phyloP scores from a whole-genome alignment of 2,113 vertebrate species.

The Phrynocephalus versicolor region DNA sequence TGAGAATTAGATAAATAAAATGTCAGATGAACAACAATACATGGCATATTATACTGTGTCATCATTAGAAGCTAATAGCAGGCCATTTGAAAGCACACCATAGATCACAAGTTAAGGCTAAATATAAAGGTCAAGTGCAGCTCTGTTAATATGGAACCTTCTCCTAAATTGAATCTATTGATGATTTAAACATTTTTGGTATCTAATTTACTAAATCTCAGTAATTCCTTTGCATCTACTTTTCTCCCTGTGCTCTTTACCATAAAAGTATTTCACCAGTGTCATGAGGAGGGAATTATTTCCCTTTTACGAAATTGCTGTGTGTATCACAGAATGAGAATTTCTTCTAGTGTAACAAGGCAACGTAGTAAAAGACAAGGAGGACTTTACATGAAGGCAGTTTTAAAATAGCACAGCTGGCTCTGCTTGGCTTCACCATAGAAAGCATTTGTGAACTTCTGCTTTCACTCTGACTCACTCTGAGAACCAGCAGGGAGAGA shows the following conservation, averaged over 20 bases:
- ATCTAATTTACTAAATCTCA: not conserved
- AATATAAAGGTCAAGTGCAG: not conserved
- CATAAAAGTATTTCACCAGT: not conserved
- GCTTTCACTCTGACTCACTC: constrained; percentile 80
- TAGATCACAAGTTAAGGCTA: not conserved
- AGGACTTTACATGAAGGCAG: constrained; percentile 64
- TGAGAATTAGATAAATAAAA: no score
- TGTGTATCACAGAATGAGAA: not conserved
- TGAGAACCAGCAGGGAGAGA: constrained; percentile 4
- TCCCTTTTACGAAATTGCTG: not conserved
- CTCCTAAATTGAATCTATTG: not conserved
- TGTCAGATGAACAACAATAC: no score
- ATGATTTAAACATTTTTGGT: not conserved
- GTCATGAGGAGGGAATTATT: fast-evolving
- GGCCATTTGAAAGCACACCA: not conserved
- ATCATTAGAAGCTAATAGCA: no score
- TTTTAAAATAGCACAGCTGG: constrained; percentile 77
- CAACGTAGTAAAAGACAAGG: not conserved
- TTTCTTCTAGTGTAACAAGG: constrained; percentile 30
- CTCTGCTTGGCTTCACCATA: constrained; percentile 76
- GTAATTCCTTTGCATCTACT: not conserved
- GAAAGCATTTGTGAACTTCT: constrained; percentile 68
- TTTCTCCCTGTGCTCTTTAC: not conserved
- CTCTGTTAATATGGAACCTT: not conserved
- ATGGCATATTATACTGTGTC: no score